Evolutionary conservation across 1,140 invertebrate species (phyloP).

Genomic region (Drosophila azteca): DNA sequence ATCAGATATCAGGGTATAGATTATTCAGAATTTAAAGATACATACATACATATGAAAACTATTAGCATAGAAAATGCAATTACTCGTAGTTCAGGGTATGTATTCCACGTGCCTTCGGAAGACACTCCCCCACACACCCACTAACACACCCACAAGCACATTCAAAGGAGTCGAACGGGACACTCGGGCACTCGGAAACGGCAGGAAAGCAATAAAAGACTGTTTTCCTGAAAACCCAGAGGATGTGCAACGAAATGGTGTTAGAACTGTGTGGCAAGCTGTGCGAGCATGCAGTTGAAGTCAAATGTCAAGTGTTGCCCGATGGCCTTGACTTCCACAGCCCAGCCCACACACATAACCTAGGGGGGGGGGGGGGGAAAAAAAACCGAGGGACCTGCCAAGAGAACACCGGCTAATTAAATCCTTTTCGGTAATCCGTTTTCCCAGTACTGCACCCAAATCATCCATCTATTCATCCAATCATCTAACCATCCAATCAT

Average conservation of each 20-base stretch:
- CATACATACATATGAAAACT: too few species aligned
- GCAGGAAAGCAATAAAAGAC: background rate
- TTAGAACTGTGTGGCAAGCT: background rate
- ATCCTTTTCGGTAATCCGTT: background rate
- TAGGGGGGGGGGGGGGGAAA: too few species aligned
- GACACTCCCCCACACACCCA: background rate
- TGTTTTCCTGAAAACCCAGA: too few species aligned
- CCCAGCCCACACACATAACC: background rate
- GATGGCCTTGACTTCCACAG: conserved; percentile 1
- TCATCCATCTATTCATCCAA: background rate
- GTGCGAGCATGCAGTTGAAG: conserved; percentile 11
- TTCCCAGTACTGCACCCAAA: background rate
- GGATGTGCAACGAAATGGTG: conserved; percentile 3
- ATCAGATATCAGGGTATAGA: too few species aligned
- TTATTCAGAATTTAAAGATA: too few species aligned
- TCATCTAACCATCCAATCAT: too few species aligned
- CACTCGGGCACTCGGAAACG: background rate
- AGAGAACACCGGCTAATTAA: conserved; percentile 14
- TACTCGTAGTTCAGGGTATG: too few species aligned
- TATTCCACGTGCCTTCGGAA: background rate
- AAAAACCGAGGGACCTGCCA: too few species aligned
- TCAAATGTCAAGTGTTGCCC: conserved; percentile 31
- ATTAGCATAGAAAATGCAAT: too few species aligned
- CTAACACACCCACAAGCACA: background rate
- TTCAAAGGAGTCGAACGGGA: too few species aligned